Base-by-base conservation (phyloP, 2,113 vertebrate genomes). In the Pseudorhombus dupliciocellatus region DNA sequence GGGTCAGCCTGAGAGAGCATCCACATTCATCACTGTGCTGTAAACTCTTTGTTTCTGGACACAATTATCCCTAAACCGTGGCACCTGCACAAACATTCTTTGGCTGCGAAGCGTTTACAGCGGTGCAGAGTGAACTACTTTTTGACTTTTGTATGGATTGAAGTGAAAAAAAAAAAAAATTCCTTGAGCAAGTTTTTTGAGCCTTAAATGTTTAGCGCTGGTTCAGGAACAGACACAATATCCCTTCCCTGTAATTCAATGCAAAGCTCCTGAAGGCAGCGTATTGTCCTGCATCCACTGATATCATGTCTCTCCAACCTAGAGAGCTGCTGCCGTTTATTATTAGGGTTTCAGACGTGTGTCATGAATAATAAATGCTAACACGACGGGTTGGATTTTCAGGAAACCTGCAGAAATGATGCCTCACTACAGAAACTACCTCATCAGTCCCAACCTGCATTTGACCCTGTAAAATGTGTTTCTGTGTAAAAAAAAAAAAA, bases 21-120 rank as follows among this genome's bases (percentile, higher is more conserved):
- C 86, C 80, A 83, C 88, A 92, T 93, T 90, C 72, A 92, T 92
- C 92, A 91, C 56, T 66, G 73, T 76, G 70, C 77, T 87, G 66
- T 73, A 83, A 85, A 73, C 73, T 79, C 84, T 82, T 85, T 84
- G 87, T 90, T 87, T 83, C 83, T 25, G 67, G 71, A 87, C 79
- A 75, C 82, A 86, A 86, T 91, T 90, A 90, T 83, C 75, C 70
- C 77, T 74, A 89, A 89, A 90, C 90, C 90, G 89, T 80, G 87
- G 80, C 74, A 80, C 72, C 73, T 63, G 72, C 60, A 73, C 70
- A 86, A 86, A 82, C 54, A 89, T 85, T 76, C 72, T 44, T 73
- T 68, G 62, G 74, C 67, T 71, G 68, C 44, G 65, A 62, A 78
- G 48, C 48, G 2, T 87, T 86, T 83, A 81, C 79, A 80, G 70